Conservation (phyloP, 2,888 invertebrate species). For the Acrobasis consociella region DNA sequence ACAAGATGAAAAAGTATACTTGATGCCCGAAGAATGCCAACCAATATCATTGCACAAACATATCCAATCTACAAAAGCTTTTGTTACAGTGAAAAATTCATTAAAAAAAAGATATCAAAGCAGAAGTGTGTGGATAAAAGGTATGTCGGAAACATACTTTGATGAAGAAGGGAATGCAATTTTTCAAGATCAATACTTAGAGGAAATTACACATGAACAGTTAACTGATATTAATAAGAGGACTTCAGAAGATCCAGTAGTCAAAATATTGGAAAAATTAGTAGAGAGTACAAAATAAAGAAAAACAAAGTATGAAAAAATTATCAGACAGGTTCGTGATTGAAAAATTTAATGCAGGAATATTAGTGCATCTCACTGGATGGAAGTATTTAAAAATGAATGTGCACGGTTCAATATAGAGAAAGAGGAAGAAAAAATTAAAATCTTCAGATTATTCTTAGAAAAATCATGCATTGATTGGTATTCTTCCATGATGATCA, state of each 20-base stretch:
- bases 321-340: neutral
- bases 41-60: neutral
- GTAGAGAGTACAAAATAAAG: neutral
- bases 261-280: neutral
- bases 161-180: neutral
- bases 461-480: neutral
- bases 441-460: neutral
- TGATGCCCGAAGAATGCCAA: neutral
- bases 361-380: neutral
- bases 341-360: neutral
- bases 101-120: slow-evolving; percentile 3
- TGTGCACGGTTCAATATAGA: neutral
- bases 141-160: neutral
- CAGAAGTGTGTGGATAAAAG: neutral
- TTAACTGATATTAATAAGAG: neutral
- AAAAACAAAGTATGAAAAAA: neutral
- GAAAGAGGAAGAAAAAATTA: neutral
- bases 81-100: neutral
- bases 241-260: no score
- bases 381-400: neutral
- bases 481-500: neutral
- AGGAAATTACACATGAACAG: neutral
- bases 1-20: neutral
- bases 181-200: neutral
- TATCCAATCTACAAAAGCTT: neutral